These are phyloP conservation scores for Heliconius aoede DNA, from an alignment of 2,888 invertebrate genomes.

Conservation along the genomic window DNA sequence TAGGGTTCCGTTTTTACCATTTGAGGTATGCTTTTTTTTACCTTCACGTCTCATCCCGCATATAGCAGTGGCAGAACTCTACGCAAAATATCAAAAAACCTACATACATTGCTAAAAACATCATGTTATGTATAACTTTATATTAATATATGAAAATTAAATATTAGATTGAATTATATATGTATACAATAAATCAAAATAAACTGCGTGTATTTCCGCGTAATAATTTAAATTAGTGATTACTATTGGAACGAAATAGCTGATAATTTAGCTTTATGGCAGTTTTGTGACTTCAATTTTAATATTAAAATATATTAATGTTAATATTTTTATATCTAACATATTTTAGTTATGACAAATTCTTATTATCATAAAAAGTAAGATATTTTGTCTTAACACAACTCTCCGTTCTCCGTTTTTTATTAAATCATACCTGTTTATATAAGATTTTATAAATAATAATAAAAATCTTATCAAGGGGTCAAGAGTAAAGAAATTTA, in stretches of 20 bases:
- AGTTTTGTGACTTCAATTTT: background rate
- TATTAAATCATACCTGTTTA: background rate
- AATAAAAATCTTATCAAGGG: too few relatives aligned
- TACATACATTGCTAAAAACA: background rate
- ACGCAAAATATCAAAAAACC: background rate
- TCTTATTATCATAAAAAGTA: background rate
- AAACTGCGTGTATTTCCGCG: background rate
- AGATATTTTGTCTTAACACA: background rate
- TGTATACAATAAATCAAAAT: background rate
- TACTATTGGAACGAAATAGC: background rate
- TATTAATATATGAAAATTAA: background rate
- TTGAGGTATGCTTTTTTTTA: background rate
- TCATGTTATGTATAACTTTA: background rate
- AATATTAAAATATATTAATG: background rate
- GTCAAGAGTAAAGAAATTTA: background rate
- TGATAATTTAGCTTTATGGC: background rate
- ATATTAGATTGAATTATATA: background rate
- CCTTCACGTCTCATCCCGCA: background rate
- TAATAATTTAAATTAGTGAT: background rate
- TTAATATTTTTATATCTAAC: background rate
- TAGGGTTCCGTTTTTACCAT: too few relatives aligned
- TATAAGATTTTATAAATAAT: background rate
- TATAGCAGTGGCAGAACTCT: background rate
- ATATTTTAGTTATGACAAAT: background rate
- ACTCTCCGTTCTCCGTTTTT: background rate